Conservation (phyloP, 2,888 invertebrate species). For the Leucania comma region DNA sequence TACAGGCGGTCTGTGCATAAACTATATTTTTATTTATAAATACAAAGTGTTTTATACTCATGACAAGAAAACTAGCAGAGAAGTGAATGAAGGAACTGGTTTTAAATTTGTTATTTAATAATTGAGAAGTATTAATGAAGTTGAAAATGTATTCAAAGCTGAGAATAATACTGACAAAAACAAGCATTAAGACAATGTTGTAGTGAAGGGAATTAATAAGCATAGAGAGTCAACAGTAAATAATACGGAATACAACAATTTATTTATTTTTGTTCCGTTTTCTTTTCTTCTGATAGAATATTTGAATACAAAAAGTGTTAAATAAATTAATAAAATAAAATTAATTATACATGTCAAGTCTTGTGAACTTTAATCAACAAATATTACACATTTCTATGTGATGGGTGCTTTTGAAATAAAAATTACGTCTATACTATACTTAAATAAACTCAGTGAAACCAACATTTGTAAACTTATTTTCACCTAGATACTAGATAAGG, state of each 20-base stretch:
- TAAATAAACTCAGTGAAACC: background rate
- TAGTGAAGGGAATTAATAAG: background rate
- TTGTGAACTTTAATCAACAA: background rate
- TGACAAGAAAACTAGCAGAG: slow-evolving; percentile 9
- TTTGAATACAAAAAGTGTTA: too few relatives aligned
- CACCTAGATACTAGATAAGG: slow-evolving; percentile 16
- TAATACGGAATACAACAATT: too few relatives aligned
- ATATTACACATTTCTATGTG: background rate
- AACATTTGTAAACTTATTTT: slow-evolving; percentile 22
- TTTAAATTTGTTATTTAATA: slow-evolving; percentile 3
- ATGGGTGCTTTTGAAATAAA: background rate
- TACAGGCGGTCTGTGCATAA: slow-evolving; percentile 17
- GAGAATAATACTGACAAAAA: background rate
- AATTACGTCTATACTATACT: background rate
- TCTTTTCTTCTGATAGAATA: too few relatives aligned
- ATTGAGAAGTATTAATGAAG: background rate
- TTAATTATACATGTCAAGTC: background rate
- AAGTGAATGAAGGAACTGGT: slow-evolving; percentile 36
- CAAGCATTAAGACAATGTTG: background rate
- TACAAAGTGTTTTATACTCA: slow-evolving; percentile 20
- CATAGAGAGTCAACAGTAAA: background rate
- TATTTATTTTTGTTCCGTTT: too few relatives aligned
- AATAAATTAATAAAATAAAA: too few relatives aligned
- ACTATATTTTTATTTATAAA: slow-evolving; percentile 43
- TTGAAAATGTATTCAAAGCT: background rate